Percentiles rank a stretch among this genome's conserved stretches.
Evolutionary conservation across 92 coral and sea anemone species (phyloP).

Genomic region (Micromussa lordhowensis): DNA sequence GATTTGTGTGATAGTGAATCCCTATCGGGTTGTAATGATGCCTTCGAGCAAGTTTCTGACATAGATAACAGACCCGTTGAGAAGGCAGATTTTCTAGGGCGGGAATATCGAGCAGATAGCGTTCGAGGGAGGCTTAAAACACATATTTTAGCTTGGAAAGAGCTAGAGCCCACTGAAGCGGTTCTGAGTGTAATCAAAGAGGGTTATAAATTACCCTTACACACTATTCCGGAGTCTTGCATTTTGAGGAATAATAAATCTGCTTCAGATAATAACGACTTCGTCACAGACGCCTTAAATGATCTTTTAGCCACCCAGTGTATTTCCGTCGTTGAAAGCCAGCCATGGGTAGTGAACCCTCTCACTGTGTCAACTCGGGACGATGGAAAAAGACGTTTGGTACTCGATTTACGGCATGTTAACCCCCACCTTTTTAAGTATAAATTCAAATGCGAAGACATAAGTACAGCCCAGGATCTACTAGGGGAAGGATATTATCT

Average conservation of each 20-base stretch:
- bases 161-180: slow-evolving; percentile 12
- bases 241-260: slow-evolving; percentile 21
- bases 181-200: slow-evolving; percentile 45
- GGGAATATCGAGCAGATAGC: neutral
- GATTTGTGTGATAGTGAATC: neutral
- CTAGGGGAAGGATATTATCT: slow-evolving; percentile 8
- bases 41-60: neutral
- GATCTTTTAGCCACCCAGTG: slow-evolving; percentile 27
- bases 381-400: slow-evolving; percentile 60
- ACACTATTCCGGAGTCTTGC: neutral
- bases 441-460: slow-evolving; percentile 22
- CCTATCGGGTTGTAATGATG: neutral
- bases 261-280: slow-evolving; percentile 43
- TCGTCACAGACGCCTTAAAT: slow-evolving; percentile 27
- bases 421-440: too few relatives aligned
- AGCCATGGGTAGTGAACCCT: slow-evolving; percentile 26
- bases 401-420: neutral
- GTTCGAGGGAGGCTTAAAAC: slow-evolving; percentile 10
- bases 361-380: slow-evolving; percentile 40
- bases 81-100: neutral
- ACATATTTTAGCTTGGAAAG: slow-evolving; percentile 52
- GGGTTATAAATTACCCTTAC: slow-evolving; percentile 59
- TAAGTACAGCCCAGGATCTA: slow-evolving; percentile 20
- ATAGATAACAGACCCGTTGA: neutral
- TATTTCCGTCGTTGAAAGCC: slow-evolving; percentile 14